These are phyloP conservation scores for Chionis minor DNA, from an alignment of 2,113 vertebrate species.

Conservation along the genomic window DNA sequence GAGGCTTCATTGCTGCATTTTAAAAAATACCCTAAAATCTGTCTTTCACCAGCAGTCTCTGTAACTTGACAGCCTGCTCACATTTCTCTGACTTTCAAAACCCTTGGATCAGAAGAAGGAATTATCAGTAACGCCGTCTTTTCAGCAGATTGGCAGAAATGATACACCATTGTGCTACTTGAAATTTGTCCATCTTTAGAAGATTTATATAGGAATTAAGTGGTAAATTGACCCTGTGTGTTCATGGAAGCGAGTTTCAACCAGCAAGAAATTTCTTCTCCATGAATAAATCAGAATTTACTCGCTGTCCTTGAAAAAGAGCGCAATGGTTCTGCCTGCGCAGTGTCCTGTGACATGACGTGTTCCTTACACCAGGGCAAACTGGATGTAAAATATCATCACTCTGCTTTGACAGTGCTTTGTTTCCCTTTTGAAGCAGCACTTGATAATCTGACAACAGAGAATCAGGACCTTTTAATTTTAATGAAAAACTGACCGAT, in stretches of 20 bases:
- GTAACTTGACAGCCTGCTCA: conserved; percentile 21
- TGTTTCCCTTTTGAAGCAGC: conserved; percentile 8
- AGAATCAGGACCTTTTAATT: conserved; percentile 36
- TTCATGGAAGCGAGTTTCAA: neutral
- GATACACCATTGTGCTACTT: neutral
- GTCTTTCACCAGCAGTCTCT: neutral
- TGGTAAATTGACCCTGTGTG: conserved; percentile 17
- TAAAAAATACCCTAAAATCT: conserved; percentile 24
- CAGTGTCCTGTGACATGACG: neutral
- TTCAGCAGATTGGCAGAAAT: conserved; percentile 19
- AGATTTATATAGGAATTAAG: conserved; percentile 57
- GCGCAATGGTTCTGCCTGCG: neutral
- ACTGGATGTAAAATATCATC: neutral
- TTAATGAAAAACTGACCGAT: conserved; percentile 56
- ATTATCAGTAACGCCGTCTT: conserved; percentile 12
- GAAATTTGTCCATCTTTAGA: conserved; percentile 5
- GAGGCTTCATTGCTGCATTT: neutral
- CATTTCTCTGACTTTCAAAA: conserved; percentile 33
- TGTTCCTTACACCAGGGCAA: neutral
- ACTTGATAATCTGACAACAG: conserved; percentile 14
- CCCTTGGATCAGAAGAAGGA: conserved; percentile 16
- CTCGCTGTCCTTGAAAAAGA: conserved; percentile 24
- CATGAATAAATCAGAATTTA: conserved; percentile 8
- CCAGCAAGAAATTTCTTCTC: neutral
- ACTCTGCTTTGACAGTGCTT: neutral